These are phyloP conservation scores for Alethe diademata DNA, from an alignment of 2,113 vertebrate genomes.

Conservation along the genomic window DNA sequence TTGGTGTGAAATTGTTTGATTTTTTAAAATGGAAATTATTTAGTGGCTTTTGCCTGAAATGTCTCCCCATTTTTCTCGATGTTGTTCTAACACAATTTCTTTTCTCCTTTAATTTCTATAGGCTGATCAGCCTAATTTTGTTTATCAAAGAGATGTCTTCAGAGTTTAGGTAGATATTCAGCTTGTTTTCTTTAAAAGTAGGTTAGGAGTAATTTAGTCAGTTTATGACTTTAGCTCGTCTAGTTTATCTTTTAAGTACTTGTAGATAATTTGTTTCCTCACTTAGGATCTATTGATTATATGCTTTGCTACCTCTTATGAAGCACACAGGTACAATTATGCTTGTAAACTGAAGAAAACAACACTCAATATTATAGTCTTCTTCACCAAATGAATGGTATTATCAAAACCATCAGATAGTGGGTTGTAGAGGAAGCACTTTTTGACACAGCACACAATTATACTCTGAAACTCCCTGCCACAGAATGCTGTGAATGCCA, in stretches of 20 bases:
- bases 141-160: neutral
- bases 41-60: neutral
- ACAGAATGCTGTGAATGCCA: constrained; percentile 27
- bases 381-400: constrained; percentile 20
- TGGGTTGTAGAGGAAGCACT: constrained; percentile 25
- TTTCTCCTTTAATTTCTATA: neutral
- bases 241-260: neutral
- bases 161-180: neutral
- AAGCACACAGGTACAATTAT: neutral
- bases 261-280: neutral
- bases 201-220: neutral
- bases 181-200: neutral
- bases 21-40: neutral
- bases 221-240: neutral
- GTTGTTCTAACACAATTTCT: neutral
- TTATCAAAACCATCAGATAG: constrained; percentile 16
- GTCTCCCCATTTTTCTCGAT: neutral
- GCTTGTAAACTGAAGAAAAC: neutral
- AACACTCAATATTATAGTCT: neutral
- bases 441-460: constrained; percentile 16
- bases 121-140: neutral
- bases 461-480: neutral
- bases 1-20: neutral
- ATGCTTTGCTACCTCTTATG: neutral
- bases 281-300: neutral